Base-by-base conservation (phyloP, 1,140 invertebrate species). In the Andricus grossulariae region DNA sequence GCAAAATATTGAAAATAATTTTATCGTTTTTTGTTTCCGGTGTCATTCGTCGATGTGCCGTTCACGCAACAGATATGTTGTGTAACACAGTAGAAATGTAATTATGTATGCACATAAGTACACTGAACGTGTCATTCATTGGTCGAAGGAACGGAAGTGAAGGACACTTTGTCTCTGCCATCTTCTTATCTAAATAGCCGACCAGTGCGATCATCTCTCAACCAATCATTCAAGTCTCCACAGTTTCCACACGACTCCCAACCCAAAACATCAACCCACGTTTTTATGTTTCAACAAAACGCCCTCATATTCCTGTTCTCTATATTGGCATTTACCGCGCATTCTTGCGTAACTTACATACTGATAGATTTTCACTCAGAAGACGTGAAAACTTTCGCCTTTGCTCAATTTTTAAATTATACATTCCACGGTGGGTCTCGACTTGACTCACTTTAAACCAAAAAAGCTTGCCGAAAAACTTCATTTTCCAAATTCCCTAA, bases 241-340 rank as follows among this genome's bases (percentile, higher is more conserved):
- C 57, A 60, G 57, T 60, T 60, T 60, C 57, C 57, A 60, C 57
- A 32, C 12, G 25, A 45, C 8, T 10, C 1, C 39, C 39, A 11
- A 25, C 19, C 57, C 57, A 60, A 60, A 60, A 32, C 21, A 60
- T 60, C 25, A 60, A 21, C 57, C 57, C 57, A 60, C 57, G 21
- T 57, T 11, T 55, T 55, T 19, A 55, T 18, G 21, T 57, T 60
- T 32, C 21, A 60, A 60, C 21, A 11, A 60, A 60, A 60, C 57
- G 57, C 57, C 57, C 57, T 60, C 57, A 60, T 60, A 60, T 60
- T 60, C 57, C 25, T 32, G 21, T 60, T 60, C 57, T 60, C 12
- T 32, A 39, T 60, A 32, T 60, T 60, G 11, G 57, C 12, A 16
- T 60, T 25, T 60, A 12, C 57, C 57, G 21, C 57, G 57, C 57